Base-by-base conservation (phyloP, 2,113 vertebrate genomes). In the Felis catus region DNA sequence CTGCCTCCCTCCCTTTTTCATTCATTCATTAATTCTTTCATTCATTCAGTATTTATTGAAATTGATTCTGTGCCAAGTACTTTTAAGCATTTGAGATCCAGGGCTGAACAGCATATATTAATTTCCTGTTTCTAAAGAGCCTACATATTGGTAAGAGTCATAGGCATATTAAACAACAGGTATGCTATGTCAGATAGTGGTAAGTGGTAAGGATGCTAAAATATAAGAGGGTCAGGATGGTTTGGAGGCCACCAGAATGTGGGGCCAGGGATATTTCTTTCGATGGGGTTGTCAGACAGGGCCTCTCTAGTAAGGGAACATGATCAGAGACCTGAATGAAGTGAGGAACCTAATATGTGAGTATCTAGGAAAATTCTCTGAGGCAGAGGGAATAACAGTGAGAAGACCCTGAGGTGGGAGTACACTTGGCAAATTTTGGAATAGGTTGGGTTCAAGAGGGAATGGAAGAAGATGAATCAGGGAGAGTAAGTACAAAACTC, bases 251-350 rank as follows among this genome's bases (percentile, higher is more conserved):
- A 4, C 4, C 12, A 1, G 51, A 14, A 27, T 1, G 2, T 23
- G 15, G 8, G 33, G 11, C 10, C 4, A 10, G 58, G 29, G 51
- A 23, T 61, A 4, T 3, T 51, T 5, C 23, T 7, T 96, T 55
- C 10, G 48, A 4, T 61, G 23, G 76, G 4, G 0, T 91, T 66
- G 7, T 73, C 31, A 73, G 53, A 31, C 36, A 85, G 55, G 31
- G 16, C 18, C 21, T 73, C 45, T 65, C 5, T 25, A 27, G 1
- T 63, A 23, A 36, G n/a, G 29, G 16, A 4, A 36, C 0, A 0
- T 71, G 55, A 33, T 80, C 58, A 16, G 36, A 84, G 33, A 80
- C 79, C n/a, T 16, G 7, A 65, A 9, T 9, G n/a, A 71, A 39
- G 25, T 14, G 9, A 76, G 63, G 51, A n/a, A 48, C 3, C 39